Evolutionary conservation across 2,797 vertebrate species (phyloP), one percentile per base, ranked within the genome.

Genomic region (Fringilla coelebs): DNA sequence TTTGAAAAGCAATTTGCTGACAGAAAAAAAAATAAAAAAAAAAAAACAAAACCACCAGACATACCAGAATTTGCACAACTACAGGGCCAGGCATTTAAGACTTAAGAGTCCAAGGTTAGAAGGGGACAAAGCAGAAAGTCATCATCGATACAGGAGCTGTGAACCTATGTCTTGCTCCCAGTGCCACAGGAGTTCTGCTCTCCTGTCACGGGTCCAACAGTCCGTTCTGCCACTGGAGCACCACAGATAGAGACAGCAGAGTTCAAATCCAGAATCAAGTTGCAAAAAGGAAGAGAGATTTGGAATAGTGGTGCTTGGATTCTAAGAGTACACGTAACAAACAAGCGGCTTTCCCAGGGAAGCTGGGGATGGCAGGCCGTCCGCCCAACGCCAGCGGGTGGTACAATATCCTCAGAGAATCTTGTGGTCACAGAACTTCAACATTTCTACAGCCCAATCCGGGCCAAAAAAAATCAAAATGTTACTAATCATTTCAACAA

Each of bases 141-240:
- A 41, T 77, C 68, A 88, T 68, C 21, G 17, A 41, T 11, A 68
- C 5, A 74, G 6, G 4, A 94, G 66, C 48, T 76, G 89, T 95
- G 91, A 90, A 90, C 83, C 84, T 94, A 29, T 36, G 85, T 95
- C 90, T 95, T 96, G 95, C 92, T 97, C 91, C 84, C 90, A 85
- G 76, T 84, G 81, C 89, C 67, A 96, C 73, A 93, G 89, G 62
- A 86, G 75, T 93, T 95, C 86, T 86, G 71, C 63, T 94, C 93
- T 72, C 68, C 51, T 4, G 10, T 40, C 54, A 71, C 41, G 36
- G 65, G 63, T 48, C 89, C 65, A 75, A 60, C 16, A 73, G 43
- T 49, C 80, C 48, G 5, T 85, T 57, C 60, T 67, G 74, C 62
- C 58, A 65, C 72, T 74, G 71, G 51, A 94, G 86, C 75, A 83